Base-by-base conservation (phyloP, 2,113 vertebrate species). In the Gulo gulo region DNA sequence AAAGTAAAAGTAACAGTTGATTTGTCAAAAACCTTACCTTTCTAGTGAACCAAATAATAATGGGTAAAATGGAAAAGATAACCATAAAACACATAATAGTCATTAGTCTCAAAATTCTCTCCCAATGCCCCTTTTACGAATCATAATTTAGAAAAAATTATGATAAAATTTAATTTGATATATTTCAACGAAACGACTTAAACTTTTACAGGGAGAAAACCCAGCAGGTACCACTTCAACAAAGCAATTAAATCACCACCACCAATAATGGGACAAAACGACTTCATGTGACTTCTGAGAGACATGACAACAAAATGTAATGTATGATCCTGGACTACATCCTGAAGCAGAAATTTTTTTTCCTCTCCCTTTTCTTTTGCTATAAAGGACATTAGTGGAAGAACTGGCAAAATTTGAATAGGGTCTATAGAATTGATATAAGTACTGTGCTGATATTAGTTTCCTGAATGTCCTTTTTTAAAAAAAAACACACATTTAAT, bases 41-140 rank as follows among this genome's bases (percentile, higher is more conserved):
- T 97, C 67, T 91, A 91, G 85, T 15, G 87, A 76, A 84, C 36
- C 55, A 95, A 94, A 82, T 61, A 96, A 52, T 74, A 52, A 74
- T 69, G 13, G 63, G 45, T 45, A 74, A 88, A 94, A 96, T 57
- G 78, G 29, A 94, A 92, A 42, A 88, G 12, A 31, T 31, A 94
- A 81, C 24, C 24, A 7, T 47, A 92, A 81, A 86, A 86, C 31
- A 82, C 16, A 2, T 24, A 52, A 61, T 45, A 74, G 26, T 71
- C 42, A 67, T 78, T 83, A 74, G 31, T 34, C 71, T 90, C 87
- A 95, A 96, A 82, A 96, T 96, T 96, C 50, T 96, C 79, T 88
- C 52, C 45, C 31, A 87, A 85, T 45, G 24, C 9, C 18, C 24
- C 36, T 85, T 89, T 87, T 50, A 61, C 11, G 83, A 67, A 63